phyloP scores from a whole-genome alignment of 2,888 invertebrate species.

The Bembecia ichneumoniformis region DNA sequence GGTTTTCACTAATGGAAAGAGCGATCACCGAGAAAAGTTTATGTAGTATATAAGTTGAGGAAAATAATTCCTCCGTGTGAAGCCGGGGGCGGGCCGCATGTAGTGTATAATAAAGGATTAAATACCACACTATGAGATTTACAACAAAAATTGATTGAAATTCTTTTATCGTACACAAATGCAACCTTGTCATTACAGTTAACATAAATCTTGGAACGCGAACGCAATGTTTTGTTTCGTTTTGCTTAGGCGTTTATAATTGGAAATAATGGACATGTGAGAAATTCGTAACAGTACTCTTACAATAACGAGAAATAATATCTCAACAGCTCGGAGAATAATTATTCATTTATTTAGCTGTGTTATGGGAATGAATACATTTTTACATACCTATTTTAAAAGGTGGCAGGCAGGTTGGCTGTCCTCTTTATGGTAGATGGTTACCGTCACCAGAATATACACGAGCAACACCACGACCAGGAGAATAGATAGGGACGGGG shows the following conservation, averaged over 20 bases:
- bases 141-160: background rate
- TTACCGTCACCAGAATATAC: too few relatives aligned
- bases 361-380: slow-evolving; percentile 7
- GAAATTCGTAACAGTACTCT: background rate
- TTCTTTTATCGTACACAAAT: background rate
- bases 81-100: too few relatives aligned
- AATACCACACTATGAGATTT: too few relatives aligned
- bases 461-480: too few relatives aligned
- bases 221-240: background rate
- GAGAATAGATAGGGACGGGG: too few relatives aligned
- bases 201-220: background rate
- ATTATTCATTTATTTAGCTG: background rate
- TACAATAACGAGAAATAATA: background rate
- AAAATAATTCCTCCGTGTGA: too few relatives aligned
- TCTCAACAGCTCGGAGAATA: background rate
- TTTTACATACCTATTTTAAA: background rate
- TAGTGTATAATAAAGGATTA: too few relatives aligned
- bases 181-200: background rate
- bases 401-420: too few relatives aligned
- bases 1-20: too few relatives aligned
- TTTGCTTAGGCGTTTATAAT: background rate
- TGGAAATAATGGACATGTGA: background rate
- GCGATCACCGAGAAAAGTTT: too few relatives aligned
- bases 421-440: too few relatives aligned
- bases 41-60: too few relatives aligned